Percentiles rank a stretch among this genome's conserved stretches.
Evolutionary conservation across 2,113 vertebrate species (phyloP).

Genomic region (Argyrosomus japonicus): DNA sequence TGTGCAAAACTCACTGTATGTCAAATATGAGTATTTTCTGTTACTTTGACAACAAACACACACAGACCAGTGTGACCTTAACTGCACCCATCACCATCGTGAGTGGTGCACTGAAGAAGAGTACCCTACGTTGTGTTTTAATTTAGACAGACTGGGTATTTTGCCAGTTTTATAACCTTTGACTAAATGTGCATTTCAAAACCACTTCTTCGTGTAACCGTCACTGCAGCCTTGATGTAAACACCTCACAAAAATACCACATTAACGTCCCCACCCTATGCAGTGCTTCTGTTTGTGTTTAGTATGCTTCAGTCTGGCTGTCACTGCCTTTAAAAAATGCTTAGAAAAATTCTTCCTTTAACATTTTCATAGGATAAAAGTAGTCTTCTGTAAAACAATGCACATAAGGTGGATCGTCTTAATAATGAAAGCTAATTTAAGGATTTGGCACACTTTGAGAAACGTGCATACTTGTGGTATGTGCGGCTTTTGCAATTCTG

Average conservation of each 20-base stretch:
- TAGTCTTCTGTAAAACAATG: slow-evolving; percentile 1
- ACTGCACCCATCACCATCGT: neutral
- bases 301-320: neutral
- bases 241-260: neutral
- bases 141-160: neutral
- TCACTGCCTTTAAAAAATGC: neutral
- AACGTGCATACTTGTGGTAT: slow-evolving; percentile 10
- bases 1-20: neutral
- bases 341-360: neutral
- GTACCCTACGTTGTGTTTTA: neutral
- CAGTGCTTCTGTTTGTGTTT: neutral
- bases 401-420: neutral
- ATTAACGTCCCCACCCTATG: neutral
- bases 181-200: neutral
- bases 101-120: neutral
- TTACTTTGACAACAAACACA: neutral
- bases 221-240: neutral
- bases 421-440: slow-evolving; percentile 8
- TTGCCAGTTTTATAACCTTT: neutral
- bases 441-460: slow-evolving; percentile 27
- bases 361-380: neutral
- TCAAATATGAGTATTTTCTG: neutral
- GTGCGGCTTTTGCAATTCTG: slow-evolving; percentile 39
- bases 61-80: neutral
- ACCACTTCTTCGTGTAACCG: neutral